These are phyloP conservation scores for Abscondita cerata DNA, from an alignment of 2,888 invertebrate species.

Conservation along the genomic window DNA sequence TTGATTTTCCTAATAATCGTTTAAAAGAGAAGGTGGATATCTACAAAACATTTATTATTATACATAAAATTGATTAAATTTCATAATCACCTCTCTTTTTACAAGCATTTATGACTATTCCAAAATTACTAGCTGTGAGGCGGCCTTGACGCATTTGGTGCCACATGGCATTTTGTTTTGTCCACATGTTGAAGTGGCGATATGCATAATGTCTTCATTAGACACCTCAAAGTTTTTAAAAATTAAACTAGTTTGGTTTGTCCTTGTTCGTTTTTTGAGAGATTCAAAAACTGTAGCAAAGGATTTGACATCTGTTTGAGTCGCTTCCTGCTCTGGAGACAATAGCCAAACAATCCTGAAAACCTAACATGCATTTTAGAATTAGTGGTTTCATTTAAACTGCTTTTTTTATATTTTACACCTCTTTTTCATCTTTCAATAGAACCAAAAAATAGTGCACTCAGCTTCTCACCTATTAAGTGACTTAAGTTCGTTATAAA, in stretches of 20 bases:
- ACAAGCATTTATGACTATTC: too few relatives aligned
- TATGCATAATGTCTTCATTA: neutral
- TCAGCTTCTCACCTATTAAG: neutral
- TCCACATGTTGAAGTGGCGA: neutral
- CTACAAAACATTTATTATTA: neutral
- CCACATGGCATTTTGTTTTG: slow-evolving; percentile 1
- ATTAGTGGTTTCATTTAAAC: neutral
- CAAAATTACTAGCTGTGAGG: too few relatives aligned
- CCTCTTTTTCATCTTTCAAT: too few relatives aligned
- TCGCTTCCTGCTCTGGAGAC: neutral
- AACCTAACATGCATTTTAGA: slow-evolving; percentile 1
- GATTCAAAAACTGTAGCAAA: neutral
- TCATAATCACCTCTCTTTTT: too few relatives aligned
- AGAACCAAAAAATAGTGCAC: too few relatives aligned
- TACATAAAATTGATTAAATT: too few relatives aligned
- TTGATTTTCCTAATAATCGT: too few relatives aligned
- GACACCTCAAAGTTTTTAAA: neutral
- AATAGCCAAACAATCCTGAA: neutral
- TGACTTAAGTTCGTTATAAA: neutral
- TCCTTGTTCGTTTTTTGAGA: neutral
- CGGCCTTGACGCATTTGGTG: neutral
- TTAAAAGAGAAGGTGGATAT: too few relatives aligned
- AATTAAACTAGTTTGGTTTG: too few relatives aligned
- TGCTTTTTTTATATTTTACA: too few relatives aligned
- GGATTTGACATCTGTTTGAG: neutral